Evolutionary conservation across 2,797 vertebrate species (phyloP).

Genomic region (Pipistrellus kuhlii): DNA sequence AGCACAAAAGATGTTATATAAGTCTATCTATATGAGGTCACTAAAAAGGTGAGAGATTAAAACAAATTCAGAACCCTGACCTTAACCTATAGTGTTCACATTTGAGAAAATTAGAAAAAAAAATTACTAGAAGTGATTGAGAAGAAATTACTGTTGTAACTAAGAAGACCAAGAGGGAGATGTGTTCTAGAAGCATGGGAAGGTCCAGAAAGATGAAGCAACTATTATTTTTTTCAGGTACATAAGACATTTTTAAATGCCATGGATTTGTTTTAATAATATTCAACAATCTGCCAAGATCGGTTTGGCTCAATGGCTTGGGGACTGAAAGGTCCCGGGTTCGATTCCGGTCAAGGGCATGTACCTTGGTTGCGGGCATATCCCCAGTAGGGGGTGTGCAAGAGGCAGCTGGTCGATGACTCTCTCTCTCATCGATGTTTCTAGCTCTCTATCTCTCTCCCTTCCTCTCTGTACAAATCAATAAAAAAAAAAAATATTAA

Average conservation of each 20-base stretch:
- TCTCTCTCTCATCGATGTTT: no score
- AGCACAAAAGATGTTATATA: neutral
- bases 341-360: no score
- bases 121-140: neutral
- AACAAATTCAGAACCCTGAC: neutral
- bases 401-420: no score
- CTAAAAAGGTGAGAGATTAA: neutral
- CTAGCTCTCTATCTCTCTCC: no score
- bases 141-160: neutral
- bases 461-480: no score
- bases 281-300: neutral
- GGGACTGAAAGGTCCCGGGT: no score
- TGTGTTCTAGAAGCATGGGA: neutral
- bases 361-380: no score
- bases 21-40: neutral
- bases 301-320: no score
- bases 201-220: neutral
- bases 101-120: slow-evolving; percentile 39
- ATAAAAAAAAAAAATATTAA: no score
- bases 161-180: neutral
- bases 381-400: no score
- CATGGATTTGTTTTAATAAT: neutral
- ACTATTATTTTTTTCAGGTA: neutral
- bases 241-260: neutral
- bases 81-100: neutral